phyloP scores from a whole-genome alignment of 64 coral and sea anemone genomes.

The Porites australiensis region DNA sequence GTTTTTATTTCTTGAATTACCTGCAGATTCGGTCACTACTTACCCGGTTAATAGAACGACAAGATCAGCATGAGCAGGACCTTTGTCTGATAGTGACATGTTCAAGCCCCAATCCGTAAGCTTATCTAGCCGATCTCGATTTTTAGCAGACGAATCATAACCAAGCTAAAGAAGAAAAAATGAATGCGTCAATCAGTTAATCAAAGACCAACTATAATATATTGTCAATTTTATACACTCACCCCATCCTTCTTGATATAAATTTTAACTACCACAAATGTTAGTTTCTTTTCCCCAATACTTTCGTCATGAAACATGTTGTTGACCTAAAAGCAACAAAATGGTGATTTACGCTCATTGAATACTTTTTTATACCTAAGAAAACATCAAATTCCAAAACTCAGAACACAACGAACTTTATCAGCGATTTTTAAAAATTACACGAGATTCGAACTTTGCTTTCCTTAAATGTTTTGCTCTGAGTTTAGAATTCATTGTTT shows the following conservation, averaged over 20 bases:
- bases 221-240: neutral
- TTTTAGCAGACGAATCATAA: constrained; percentile 13
- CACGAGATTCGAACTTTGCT: no score
- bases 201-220: no score
- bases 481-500: no score
- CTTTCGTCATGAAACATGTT: constrained; percentile 65
- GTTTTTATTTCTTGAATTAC: no score
- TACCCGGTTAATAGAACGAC: constrained; percentile 52
- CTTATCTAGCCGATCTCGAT: neutral
- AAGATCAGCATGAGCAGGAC: constrained; percentile 30
- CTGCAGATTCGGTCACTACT: constrained; percentile 18
- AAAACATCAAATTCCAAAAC: no score
- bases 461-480: no score
- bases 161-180: constrained; percentile 48
- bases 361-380: no score
- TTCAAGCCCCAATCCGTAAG: constrained; percentile 36
- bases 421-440: no score
- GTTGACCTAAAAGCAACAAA: constrained; percentile 14
- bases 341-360: no score
- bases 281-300: constrained; percentile 41
- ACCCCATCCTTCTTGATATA: constrained; percentile 55
- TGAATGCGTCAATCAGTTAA: constrained; percentile 12
- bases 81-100: neutral
- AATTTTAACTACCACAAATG: constrained; percentile 29
- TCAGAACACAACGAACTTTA: no score